Evolutionary conservation across 2,113 vertebrate genomes (phyloP).

Genomic region (Dromiciops gliroides): DNA sequence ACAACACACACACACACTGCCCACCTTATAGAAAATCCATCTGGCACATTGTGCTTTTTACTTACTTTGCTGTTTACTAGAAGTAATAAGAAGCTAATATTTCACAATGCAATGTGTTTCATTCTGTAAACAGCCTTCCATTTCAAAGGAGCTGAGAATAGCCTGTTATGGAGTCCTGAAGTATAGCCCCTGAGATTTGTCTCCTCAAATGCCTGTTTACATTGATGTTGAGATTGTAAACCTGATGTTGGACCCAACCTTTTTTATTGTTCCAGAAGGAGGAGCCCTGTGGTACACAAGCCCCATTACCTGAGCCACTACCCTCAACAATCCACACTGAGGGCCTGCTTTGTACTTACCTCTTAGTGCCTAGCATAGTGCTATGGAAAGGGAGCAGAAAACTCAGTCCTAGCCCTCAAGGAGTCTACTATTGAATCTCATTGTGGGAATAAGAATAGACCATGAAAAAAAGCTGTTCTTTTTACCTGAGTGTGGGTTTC

Average conservation of each 20-base stretch:
- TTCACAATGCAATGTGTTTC: constrained; percentile 67
- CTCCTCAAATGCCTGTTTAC: constrained; percentile 52
- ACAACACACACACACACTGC: constrained; percentile 58
- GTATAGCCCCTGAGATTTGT: constrained; percentile 56
- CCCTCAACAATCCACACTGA: background rate
- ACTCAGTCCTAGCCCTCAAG: background rate
- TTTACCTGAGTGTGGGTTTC: background rate
- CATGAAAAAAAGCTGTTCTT: background rate
- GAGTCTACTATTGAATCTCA: background rate
- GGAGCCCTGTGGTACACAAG: constrained; percentile 29
- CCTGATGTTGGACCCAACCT: constrained; percentile 37
- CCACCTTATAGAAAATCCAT: constrained; percentile 80
- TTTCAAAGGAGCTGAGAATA: constrained; percentile 65
- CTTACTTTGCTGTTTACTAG: constrained; percentile 78
- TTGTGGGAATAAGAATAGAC: background rate
- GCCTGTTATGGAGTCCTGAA: constrained; percentile 47
- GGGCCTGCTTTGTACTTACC: background rate
- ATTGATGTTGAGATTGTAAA: constrained; percentile 57
- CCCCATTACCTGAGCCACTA: background rate
- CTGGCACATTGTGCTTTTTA: constrained; percentile 69
- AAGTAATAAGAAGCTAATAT: constrained; percentile 82
- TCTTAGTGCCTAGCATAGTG: background rate
- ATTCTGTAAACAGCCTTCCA: constrained; percentile 69
- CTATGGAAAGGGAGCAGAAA: background rate
- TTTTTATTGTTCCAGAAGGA: constrained; percentile 35